Conservation (phyloP, 2,888 invertebrate genomes). For the Gortyna flavago region DNA sequence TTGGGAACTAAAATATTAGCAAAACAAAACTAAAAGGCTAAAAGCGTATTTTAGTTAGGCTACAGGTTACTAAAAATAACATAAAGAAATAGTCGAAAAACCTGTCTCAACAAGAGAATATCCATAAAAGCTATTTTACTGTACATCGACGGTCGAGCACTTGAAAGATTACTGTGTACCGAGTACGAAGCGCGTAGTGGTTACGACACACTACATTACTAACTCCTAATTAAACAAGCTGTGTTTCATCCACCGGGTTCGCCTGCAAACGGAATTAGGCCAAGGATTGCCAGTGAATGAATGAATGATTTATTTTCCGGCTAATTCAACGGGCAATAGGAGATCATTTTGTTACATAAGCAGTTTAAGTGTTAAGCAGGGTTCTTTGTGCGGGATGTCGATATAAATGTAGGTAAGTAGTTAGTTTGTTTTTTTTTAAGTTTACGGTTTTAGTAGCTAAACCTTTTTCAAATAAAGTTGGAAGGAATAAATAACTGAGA, state of each 20-base stretch:
- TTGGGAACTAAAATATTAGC: not conserved
- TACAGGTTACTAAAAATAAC: not conserved
- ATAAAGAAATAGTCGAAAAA: not conserved
- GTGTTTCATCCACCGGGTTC: constrained; percentile 50
- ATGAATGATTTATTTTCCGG: constrained; percentile 66
- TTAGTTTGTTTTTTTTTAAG: not conserved
- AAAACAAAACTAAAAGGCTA: constrained; percentile 1
- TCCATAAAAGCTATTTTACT: constrained; percentile 46
- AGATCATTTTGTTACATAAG: constrained; percentile 50
- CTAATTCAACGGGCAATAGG: constrained; percentile 52
- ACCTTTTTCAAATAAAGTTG: not conserved
- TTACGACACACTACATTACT: constrained; percentile 60
- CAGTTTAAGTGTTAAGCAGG: constrained; percentile 50
- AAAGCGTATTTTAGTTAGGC: not conserved
- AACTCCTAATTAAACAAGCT: constrained; percentile 68
- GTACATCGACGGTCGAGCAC: constrained; percentile 44
- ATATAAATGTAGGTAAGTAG: constrained; percentile 6
- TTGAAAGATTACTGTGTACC: constrained; percentile 54
- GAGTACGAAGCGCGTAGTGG: constrained; percentile 50
- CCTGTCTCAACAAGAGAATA: constrained; percentile 5
- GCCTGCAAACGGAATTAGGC: constrained; percentile 64
- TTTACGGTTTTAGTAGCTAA: not conserved
- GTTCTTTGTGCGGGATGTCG: constrained; percentile 8
- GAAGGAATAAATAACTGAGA: not conserved
- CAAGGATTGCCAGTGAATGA: constrained; percentile 62